Evolutionary conservation across 1,140 invertebrate species (phyloP), one percentile per base, ranked within the genome.

Genomic region (Daktulosphaira vitifoliae): DNA sequence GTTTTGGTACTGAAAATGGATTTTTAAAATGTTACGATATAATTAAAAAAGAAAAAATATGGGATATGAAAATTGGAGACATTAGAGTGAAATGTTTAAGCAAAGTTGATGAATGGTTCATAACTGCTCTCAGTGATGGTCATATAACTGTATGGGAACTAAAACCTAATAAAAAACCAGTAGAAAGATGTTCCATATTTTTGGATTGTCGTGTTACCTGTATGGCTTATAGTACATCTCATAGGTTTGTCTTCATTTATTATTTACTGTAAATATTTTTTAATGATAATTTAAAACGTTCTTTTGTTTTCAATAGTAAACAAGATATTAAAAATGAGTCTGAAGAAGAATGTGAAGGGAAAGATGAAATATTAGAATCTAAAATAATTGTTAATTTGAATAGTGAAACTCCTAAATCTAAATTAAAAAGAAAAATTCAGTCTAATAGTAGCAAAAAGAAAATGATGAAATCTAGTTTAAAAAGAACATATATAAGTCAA

Each of bases 171-270:
- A 16, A 67, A 39, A 18, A 48, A 26, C 68, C 68, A 16, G n/a
- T 46, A 20, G 26, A 68, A 37, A 37, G 33, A 42, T 42, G 67
- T 33, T 52, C 68, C 0, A 23, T 62, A n/a, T 54, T 66, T 49
- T 42, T 65, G 16, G 68, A 67, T 33, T 68, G 67, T 37, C 49
- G 68, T 22, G 37, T 69, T 11, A 69, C 67, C 49, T 69, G 68
- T 65, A 66, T 66, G 37, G 16, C 51, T 4, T 46, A 25, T 22
- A 62, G 44, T 1, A 62, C 44, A 20, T 62, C 23, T 22, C 44
- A 29, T 13, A 62, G 25, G 56, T 46, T 46, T 3, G 3, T 33
- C 29, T 33, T 6, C 29, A 33, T 33, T 33, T 11, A 33, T 5
- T 33, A 33, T 33, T n/a, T n/a, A n/a, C n/a, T n/a, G n/a, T n/a